phyloP scores from a whole-genome alignment of 2,113 vertebrate genomes.

The Myrmophylax atrothorax region DNA sequence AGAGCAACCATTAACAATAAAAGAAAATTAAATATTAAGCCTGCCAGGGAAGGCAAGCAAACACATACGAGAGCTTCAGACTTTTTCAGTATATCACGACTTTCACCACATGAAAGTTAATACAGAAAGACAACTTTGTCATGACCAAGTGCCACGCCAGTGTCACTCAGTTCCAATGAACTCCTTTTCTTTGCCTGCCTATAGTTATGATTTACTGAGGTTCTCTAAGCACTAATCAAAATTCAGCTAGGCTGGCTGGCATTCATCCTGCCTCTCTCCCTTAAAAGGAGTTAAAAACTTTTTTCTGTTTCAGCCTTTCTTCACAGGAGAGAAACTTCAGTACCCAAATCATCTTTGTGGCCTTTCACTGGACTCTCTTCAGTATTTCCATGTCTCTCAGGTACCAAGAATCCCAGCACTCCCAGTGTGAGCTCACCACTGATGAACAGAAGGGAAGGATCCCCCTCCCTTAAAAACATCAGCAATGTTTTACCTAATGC shows the following conservation, averaged over 20 bases:
- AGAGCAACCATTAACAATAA: not conserved
- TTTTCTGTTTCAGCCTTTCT: not conserved
- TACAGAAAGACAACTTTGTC: not conserved
- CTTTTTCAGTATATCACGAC: not conserved
- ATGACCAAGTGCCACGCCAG: not conserved
- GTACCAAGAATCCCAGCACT: not conserved
- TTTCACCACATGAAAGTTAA: not conserved
- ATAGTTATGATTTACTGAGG: not conserved
- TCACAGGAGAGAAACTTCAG: not conserved
- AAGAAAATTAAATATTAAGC: not conserved
- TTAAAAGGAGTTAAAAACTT: not conserved
- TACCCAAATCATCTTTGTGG: not conserved
- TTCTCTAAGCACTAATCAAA: slow-evolving; percentile 24
- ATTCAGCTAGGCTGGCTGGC: not conserved
- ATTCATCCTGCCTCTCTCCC: not conserved
- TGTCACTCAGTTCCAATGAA: not conserved
- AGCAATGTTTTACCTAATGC: not conserved
- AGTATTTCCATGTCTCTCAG: not conserved
- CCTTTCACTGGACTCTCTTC: not conserved
- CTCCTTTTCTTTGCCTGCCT: not conserved
- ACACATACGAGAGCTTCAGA: not conserved
- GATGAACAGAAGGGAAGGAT: not conserved
- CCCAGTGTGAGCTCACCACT: not conserved
- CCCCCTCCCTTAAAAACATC: not conserved
- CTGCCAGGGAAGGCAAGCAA: not conserved